Evolutionary conservation across 2,888 invertebrate genomes (phyloP).

Genomic region (Agrenia bidenticulata): DNA sequence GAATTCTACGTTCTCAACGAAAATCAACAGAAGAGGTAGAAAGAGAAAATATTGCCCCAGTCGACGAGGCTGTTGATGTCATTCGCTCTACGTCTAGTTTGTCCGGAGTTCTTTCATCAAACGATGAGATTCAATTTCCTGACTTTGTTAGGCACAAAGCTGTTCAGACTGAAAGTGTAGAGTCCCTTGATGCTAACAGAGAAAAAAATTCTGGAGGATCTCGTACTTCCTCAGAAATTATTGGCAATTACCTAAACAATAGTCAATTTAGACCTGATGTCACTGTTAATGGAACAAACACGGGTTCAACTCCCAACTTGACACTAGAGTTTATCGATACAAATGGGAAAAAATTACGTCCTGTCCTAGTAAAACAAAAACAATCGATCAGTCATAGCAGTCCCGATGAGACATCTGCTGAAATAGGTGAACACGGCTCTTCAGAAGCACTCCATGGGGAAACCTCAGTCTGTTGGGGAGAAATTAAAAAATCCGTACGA

Average conservation of each 20-base stretch:
- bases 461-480: conserved; percentile 57
- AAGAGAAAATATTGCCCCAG: not conserved
- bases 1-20: conserved; percentile 63
- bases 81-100: conserved; percentile 18
- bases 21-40: conserved; percentile 38
- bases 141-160: conserved; percentile 30
- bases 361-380: conserved; percentile 81
- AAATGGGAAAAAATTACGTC: conserved; percentile 54
- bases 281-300: not conserved
- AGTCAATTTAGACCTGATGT: not conserved
- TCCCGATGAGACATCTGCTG: conserved; percentile 54
- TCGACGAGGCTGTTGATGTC: not conserved
- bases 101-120: conserved; percentile 20
- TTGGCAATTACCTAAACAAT: not conserved
- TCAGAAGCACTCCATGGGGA: not conserved
- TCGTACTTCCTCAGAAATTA: conserved; percentile 19
- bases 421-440: conserved; percentile 54
- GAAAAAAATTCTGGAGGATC: conserved; percentile 1
- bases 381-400: conserved; percentile 64
- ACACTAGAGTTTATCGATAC: conserved; percentile 7
- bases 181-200: conserved; percentile 45
- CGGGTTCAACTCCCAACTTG: conserved; percentile 17
- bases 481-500: conserved; percentile 68
- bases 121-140: conserved; percentile 9
- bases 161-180: conserved; percentile 39